Evolutionary conservation across 2,797 vertebrate genomes (phyloP).

Genomic region (Phalloptychus januarius): DNA sequence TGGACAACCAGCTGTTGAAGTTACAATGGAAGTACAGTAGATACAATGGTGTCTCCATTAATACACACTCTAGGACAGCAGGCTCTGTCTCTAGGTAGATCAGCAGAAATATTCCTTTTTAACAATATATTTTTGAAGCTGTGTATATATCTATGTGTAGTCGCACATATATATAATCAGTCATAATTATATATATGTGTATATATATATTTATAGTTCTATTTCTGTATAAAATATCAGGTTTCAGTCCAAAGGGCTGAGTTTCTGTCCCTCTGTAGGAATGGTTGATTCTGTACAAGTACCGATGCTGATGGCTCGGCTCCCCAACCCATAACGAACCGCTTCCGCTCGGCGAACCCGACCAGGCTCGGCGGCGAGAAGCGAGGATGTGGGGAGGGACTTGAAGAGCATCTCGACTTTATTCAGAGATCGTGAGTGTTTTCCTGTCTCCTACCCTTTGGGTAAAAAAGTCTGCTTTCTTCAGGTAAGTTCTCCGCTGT

Average conservation of each 20-base stretch:
- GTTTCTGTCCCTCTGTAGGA: conserved; percentile 76
- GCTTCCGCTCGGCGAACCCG: conserved; percentile 37
- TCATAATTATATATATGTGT: conserved; percentile 76
- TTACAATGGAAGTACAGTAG: conserved; percentile 88
- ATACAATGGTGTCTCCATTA: conserved; percentile 89
- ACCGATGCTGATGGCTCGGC: conserved; percentile 68
- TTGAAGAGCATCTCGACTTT: conserved; percentile 64
- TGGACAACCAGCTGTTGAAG: conserved; percentile 69
- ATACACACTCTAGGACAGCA: conserved; percentile 85
- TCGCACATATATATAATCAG: conserved; percentile 83
- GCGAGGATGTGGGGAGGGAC: conserved; percentile 64
- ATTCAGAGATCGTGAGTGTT: conserved; percentile 65
- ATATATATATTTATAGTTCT: conserved; percentile 79
- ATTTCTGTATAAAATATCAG: conserved; percentile 86
- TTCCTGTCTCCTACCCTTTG: conserved; percentile 57
- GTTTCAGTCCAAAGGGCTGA: conserved; percentile 75
- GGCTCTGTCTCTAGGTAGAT: conserved; percentile 75
- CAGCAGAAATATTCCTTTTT: conserved; percentile 75
- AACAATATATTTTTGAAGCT: conserved; percentile 81
- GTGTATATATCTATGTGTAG: conserved; percentile 84
- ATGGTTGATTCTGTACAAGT: conserved; percentile 84
- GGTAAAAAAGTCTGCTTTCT: conserved; percentile 75
- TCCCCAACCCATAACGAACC: conserved; percentile 61
- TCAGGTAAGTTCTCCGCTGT: conserved; percentile 68
- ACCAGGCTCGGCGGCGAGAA: conserved; percentile 51